Percentiles rank a stretch among this genome's conserved stretches.
Evolutionary conservation across 2,797 vertebrate species (phyloP).

Genomic region (Cyprinella venusta): DNA sequence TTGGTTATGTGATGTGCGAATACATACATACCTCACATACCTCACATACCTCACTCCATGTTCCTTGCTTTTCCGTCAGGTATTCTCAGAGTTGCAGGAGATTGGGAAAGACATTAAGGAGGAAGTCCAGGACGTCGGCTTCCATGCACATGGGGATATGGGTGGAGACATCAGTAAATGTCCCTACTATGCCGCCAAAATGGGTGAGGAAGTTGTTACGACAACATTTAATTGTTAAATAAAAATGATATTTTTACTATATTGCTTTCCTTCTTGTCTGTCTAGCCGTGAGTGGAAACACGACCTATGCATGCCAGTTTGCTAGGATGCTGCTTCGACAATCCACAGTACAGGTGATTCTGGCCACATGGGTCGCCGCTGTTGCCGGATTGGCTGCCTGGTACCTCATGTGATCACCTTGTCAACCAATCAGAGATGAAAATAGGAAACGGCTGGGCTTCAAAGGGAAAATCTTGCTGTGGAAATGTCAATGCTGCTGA

Average conservation of each 20-base stretch:
- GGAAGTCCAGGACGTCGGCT: constrained; percentile 77
- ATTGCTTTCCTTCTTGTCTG: not conserved
- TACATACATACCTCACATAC: no score
- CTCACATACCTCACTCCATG: not conserved
- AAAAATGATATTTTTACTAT: not conserved
- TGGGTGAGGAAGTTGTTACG: constrained; percentile 69
- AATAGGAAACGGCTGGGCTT: not conserved
- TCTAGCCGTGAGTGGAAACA: constrained; percentile 74
- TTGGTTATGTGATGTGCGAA: not conserved
- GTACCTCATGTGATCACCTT: constrained; percentile 87
- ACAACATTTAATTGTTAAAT: not conserved
- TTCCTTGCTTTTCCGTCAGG: constrained; percentile 69
- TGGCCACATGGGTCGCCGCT: constrained; percentile 81
- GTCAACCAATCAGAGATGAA: constrained; percentile 7
- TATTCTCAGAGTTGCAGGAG: constrained; percentile 91
- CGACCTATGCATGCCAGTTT: constrained; percentile 75
- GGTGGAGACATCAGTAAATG: constrained; percentile 90
- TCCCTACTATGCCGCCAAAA: constrained; percentile 86
- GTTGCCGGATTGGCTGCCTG: constrained; percentile 85
- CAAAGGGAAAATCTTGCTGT: not conserved
- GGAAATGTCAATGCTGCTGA: not conserved
- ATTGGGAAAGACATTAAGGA: constrained; percentile 80
- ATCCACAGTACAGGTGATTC: constrained; percentile 83
- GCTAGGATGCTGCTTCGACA: constrained; percentile 77
- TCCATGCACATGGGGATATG: constrained; percentile 79